phyloP scores from a whole-genome alignment of 2,888 invertebrate species.

The Leptopilina myrica region DNA sequence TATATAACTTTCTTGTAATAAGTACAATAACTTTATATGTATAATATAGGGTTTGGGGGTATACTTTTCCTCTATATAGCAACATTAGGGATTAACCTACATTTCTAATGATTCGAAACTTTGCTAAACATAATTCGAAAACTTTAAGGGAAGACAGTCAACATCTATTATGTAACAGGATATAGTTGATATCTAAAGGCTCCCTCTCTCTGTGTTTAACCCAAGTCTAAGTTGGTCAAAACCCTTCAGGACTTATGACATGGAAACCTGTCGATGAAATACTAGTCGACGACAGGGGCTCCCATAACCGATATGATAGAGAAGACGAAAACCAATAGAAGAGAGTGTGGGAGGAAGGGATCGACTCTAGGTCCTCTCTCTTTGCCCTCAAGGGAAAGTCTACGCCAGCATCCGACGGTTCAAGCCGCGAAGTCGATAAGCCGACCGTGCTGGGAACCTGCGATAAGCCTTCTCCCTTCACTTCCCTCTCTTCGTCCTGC shows the following conservation, averaged over 20 bases:
- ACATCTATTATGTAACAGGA: neutral
- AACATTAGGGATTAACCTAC: no score
- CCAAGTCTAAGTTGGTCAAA: neutral
- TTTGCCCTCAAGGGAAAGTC: constrained; percentile 28
- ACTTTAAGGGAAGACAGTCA: constrained; percentile 1
- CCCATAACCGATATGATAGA: constrained; percentile 18
- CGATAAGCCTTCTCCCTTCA: constrained; percentile 65
- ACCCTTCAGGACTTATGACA: constrained; percentile 6
- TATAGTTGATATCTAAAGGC: constrained; percentile 8
- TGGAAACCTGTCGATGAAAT: neutral
- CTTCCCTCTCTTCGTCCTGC: constrained; percentile 48
- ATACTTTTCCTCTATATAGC: no score
- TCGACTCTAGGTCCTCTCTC: constrained; percentile 1
- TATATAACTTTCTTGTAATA: no score
- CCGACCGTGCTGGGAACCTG: constrained; percentile 64
- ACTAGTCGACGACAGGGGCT: constrained; percentile 7
- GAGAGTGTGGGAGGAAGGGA: neutral
- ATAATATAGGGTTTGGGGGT: no score
- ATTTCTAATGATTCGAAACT: no score
- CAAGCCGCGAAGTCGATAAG: constrained; percentile 65
- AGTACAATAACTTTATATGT: no score
- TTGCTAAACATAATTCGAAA: neutral
- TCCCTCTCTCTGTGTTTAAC: neutral
- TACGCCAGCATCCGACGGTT: constrained; percentile 9
- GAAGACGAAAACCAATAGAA: constrained; percentile 20